A percentile compares a stretch with the other conserved stretches of the same genome.
These are phyloP conservation scores for Aphis craccivora DNA, from an alignment of 1,140 invertebrate genomes.

Conservation along the genomic window DNA sequence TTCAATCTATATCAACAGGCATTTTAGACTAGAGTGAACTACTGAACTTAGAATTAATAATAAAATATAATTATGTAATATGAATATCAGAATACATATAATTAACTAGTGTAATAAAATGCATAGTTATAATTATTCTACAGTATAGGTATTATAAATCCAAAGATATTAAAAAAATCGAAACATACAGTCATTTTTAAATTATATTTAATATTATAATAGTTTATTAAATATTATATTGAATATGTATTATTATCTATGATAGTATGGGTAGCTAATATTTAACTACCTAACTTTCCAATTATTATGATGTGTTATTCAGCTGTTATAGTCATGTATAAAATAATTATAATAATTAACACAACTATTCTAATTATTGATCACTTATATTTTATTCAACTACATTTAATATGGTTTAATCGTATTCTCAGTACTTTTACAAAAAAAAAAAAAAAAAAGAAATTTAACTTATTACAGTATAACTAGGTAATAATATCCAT, in stretches of 20 bases:
- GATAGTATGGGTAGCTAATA: neutral
- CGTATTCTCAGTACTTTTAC: neutral
- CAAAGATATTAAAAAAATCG: too few species aligned
- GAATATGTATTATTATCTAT: neutral
- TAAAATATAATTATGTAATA: neutral
- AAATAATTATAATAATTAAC: neutral
- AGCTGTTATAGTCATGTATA: too few species aligned
- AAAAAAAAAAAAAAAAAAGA: too few species aligned
- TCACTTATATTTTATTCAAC: neutral
- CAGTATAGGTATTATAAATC: neutral
- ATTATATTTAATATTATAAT: neutral
- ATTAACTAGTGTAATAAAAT: neutral
- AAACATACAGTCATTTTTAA: neutral
- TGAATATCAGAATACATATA: neutral
- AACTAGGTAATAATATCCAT: too few species aligned
- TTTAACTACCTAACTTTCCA: neutral
- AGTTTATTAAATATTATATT: too few species aligned
- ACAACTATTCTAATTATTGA: neutral
- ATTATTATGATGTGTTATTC: too few species aligned
- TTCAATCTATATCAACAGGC: neutral
- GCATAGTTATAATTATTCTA: neutral
- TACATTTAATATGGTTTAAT: neutral
- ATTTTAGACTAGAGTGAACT: neutral
- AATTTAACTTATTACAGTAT: neutral
- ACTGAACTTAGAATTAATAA: neutral